Evolutionary conservation across 2,797 vertebrate species (phyloP).

Genomic region (Galaxias olidus): DNA sequence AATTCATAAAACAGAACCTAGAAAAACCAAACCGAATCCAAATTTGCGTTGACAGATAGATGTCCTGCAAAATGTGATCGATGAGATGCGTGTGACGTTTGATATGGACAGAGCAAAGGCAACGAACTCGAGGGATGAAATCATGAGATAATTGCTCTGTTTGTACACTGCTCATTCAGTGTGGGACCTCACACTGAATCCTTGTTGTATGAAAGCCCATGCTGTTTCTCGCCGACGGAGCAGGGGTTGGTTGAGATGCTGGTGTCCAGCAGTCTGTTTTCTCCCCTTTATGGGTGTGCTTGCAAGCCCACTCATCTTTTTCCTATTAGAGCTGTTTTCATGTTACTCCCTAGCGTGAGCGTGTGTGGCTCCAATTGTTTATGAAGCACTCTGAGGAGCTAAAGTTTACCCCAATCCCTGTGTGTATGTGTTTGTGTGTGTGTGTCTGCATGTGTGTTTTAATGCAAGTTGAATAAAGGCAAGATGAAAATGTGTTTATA

Average conservation of each 20-base stretch:
- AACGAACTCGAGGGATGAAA: no score
- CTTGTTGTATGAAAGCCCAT: conserved; percentile 26
- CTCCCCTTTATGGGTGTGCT: conserved; percentile 55
- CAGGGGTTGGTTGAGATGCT: conserved; percentile 33
- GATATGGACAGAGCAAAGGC: no score
- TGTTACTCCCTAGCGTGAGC: conserved; percentile 62
- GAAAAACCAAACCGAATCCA: no score
- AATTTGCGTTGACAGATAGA: no score
- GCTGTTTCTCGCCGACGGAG: conserved; percentile 25
- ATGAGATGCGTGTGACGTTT: no score
- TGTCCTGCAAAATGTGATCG: no score
- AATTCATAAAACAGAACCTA: no score
- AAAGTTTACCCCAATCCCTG: conserved; percentile 32
- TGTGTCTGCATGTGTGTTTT: no score
- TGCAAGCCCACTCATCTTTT: conserved; percentile 72
- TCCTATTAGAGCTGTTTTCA: conserved; percentile 72
- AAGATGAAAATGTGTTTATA: no score
- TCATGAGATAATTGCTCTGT: background rate
- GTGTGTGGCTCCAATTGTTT: conserved; percentile 70
- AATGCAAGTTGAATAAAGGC: no score
- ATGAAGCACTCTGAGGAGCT: conserved; percentile 40
- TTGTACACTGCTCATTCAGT: conserved; percentile 5
- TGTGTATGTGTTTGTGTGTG: no score
- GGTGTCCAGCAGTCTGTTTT: conserved; percentile 47
- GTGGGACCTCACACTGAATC: conserved; percentile 21